Base-by-base conservation (phyloP, 2,113 vertebrate genomes). In the Montifringilla adamsi region DNA sequence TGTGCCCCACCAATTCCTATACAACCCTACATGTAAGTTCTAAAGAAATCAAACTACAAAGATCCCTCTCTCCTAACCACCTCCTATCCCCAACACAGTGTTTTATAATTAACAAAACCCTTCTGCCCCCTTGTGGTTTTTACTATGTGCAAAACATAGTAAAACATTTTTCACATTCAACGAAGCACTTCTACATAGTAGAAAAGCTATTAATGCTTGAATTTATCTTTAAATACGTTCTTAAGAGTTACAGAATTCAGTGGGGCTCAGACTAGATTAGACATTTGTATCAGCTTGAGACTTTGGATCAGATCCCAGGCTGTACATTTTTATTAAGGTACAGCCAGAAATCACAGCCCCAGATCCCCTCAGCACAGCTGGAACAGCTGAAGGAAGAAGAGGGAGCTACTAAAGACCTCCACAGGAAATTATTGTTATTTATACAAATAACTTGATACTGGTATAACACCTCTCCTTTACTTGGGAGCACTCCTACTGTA, bases 61-160 rank as follows among this genome's bases (percentile, higher is more conserved):
- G 35, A 44, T 64, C 4, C 3, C 17, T 52, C 49, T 83, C 31
- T 24, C 19, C 37, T 39, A 37, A 50, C 3, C 7, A 41, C 10
- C 23, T 80, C 67, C 46, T 37, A 46, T 17, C 15, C 20, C 31
- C 31, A 53, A 30, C 6, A 2, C 5, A 26, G 55, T 22, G 66
- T 9, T 72, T 85, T 70, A 31, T 13, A 66, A 67, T 72, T 75
- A 66, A 68, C 21, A 78, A 80, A 92, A 69, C 15, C 15, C 52
- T 83, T 93, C 88, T 93, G 94, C 93, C 96, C 91, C 56, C 94
- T 92, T 80, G 91, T 93, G 94, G 90, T 49, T 95, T 82, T 88
- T 49, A 78, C 39, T 47, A 10, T 9, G 69, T 8, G 81, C 6
- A 39, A 70, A 93, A 41, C 39, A 41, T 41, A 41, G 39, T 41